Percentiles rank a stretch among this genome's conserved stretches.
These are phyloP conservation scores for Lochmaea crataegi DNA, from an alignment of 2,888 invertebrate species.

Conservation along the genomic window DNA sequence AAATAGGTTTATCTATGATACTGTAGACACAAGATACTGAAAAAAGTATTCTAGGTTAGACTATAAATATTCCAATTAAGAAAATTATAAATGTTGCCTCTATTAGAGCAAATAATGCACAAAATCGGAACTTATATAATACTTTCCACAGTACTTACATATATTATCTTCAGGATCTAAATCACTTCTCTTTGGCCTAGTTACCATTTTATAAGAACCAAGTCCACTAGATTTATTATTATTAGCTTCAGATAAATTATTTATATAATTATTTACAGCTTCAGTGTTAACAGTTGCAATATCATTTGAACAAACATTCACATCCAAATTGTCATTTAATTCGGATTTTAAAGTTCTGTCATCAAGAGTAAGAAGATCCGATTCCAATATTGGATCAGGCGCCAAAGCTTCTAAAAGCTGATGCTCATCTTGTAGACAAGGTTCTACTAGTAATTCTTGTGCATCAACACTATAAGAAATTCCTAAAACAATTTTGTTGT, in stretches of 20 bases:
- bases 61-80: neutral
- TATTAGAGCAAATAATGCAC: too few species aligned
- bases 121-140: neutral
- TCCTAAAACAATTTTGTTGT: constrained; percentile 40
- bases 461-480: constrained; percentile 57
- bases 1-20: constrained; percentile 74
- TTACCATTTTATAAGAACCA: constrained; percentile 46
- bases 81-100: too few species aligned
- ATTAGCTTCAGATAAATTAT: constrained; percentile 46
- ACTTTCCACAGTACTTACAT: constrained; percentile 51
- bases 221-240: constrained; percentile 35
- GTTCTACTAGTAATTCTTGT: constrained; percentile 60
- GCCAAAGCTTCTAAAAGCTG: constrained; percentile 58
- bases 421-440: constrained; percentile 60
- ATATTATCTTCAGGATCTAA: constrained; percentile 55
- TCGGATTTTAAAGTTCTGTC: constrained; percentile 60
- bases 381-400: constrained; percentile 57
- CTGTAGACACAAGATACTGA: constrained; percentile 61
- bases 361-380: constrained; percentile 60
- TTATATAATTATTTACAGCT: constrained; percentile 51
- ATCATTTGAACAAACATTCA: constrained; percentile 49
- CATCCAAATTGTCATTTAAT: constrained; percentile 55
- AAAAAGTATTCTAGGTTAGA: constrained; percentile 13
- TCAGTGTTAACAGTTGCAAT: constrained; percentile 47
- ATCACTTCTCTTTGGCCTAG: constrained; percentile 46